phyloP scores from a whole-genome alignment of 2,113 vertebrate species.

The Ceratotherium simum region DNA sequence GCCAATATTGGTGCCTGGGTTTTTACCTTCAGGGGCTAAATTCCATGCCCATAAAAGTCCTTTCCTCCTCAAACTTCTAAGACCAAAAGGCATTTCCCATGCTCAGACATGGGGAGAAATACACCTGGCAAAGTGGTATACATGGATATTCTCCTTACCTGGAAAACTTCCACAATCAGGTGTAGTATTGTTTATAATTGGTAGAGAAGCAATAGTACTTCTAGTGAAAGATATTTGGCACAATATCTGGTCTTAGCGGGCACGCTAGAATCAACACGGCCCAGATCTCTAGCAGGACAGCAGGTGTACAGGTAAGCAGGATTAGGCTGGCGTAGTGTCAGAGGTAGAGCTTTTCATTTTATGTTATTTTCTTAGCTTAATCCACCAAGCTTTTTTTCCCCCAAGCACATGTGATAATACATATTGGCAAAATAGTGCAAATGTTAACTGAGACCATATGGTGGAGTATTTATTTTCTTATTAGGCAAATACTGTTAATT shows the following conservation, averaged over 20 bases:
- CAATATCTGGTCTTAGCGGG: background rate
- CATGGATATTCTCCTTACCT: background rate
- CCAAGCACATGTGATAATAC: conserved; percentile 16
- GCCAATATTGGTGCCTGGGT: background rate
- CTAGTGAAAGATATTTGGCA: conserved; percentile 31
- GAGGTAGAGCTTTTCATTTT: conserved; percentile 14
- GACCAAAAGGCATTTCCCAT: background rate
- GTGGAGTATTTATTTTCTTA: conserved; percentile 67
- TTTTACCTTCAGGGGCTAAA: background rate
- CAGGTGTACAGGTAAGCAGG: conserved; percentile 46
- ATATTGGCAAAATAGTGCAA: conserved; percentile 52
- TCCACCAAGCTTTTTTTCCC: conserved; percentile 44
- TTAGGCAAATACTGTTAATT: conserved; percentile 44
- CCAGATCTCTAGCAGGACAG: background rate
- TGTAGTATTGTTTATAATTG: background rate
- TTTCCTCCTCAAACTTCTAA: background rate
- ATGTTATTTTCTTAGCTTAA: conserved; percentile 65
- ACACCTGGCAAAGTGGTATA: background rate
- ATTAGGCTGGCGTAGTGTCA: conserved; percentile 35
- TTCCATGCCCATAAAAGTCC: background rate
- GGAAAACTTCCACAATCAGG: background rate
- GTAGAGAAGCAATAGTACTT: background rate
- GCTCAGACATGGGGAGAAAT: background rate
- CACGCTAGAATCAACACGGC: background rate
- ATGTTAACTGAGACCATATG: conserved; percentile 60